phyloP scores from a whole-genome alignment of 1,140 invertebrate genomes.

The Calliphora vicina region DNA sequence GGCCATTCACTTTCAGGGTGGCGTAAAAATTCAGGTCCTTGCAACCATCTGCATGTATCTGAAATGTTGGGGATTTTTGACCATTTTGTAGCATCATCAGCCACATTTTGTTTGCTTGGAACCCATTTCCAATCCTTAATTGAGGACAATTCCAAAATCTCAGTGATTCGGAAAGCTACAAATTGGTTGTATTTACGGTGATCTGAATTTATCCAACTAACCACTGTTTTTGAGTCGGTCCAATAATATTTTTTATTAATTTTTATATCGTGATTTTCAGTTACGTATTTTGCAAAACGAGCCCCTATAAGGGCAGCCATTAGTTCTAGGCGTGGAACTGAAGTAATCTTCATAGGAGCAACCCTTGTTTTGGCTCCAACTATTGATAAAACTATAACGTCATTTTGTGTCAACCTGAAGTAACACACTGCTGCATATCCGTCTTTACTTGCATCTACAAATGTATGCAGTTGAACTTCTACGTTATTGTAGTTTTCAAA shows the following conservation, averaged over 20 bases:
- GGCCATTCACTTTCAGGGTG: neutral
- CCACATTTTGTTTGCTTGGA: constrained; percentile 45
- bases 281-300: neutral
- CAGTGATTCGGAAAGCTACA: constrained; percentile 47
- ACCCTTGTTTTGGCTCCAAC: neutral
- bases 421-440: neutral
- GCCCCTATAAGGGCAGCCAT: neutral
- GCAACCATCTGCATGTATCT: neutral
- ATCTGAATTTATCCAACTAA: neutral
- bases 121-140: constrained; percentile 44
- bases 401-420: neutral
- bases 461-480: neutral
- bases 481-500: neutral
- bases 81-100: constrained; percentile 47
- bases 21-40: neutral
- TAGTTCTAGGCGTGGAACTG: neutral
- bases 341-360: neutral
- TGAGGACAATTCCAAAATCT: constrained; percentile 45
- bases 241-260: neutral
- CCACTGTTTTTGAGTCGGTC: neutral
- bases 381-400: neutral
- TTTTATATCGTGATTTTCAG: neutral
- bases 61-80: no score
- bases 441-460: neutral
- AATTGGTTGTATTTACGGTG: constrained; percentile 37